A percentile compares a stretch with the other conserved stretches of the same genome.
These are phyloP conservation scores for Scylla paramamosain DNA, from an alignment of 1,140 invertebrate genomes.

Conservation along the genomic window DNA sequence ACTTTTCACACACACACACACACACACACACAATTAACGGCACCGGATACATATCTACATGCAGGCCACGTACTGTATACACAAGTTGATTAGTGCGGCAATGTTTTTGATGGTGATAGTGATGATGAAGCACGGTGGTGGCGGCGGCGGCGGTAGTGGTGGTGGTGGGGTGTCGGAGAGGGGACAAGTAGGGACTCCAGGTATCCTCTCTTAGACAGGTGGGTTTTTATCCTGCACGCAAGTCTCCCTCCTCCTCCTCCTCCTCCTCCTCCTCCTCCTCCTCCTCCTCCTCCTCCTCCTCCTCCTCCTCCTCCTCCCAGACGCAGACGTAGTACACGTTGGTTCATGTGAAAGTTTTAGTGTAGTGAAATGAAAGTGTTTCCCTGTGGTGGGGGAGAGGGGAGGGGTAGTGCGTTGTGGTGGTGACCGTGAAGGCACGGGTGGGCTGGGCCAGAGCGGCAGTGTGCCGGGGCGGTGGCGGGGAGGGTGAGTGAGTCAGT, in stretches of 20 bases:
- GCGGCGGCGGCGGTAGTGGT: background rate
- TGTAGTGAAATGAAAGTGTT: background rate
- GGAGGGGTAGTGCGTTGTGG: background rate
- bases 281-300: background rate
- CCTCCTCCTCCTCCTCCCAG: background rate
- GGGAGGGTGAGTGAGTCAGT: background rate
- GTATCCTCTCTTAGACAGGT: constrained; percentile 1
- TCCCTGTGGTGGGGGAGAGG: background rate
- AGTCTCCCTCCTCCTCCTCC: background rate
- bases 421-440: constrained; percentile 23
- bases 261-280: background rate
- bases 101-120: background rate
- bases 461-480: background rate
- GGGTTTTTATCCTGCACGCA: constrained; percentile 23
- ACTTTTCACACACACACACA: background rate
- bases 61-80: background rate
- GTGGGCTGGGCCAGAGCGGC: background rate
- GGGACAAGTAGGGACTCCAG: background rate
- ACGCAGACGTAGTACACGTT: background rate
- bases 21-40: no score
- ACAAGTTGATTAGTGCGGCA: background rate
- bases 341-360: background rate
- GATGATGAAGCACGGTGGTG: background rate
- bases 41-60: no score
- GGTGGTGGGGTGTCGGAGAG: background rate